Conservation (phyloP, 1,140 invertebrate genomes). For the Nasonia vitripennis region DNA sequence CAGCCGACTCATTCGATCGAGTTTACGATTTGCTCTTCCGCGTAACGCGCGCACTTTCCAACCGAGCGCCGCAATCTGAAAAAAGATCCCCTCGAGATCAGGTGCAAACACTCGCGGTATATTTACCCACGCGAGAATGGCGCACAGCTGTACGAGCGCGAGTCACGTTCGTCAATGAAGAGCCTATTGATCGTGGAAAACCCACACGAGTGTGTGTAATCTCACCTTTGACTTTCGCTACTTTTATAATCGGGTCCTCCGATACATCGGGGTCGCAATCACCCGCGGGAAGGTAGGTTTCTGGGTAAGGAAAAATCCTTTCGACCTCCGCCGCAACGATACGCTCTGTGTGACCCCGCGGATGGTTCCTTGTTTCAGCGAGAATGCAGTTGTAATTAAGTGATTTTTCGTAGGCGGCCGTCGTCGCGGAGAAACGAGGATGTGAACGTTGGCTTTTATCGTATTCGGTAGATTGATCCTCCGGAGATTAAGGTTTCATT, state of each 20-base stretch:
- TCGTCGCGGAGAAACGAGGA: not conserved
- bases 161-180: too few relatives aligned
- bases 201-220: not conserved
- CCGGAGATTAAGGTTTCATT: not conserved
- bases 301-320: conserved; percentile 30
- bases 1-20: not conserved
- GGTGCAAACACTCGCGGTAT: not conserved
- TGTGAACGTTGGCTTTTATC: not conserved
- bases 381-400: not conserved
- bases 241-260: not conserved
- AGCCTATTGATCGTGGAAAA: not conserved
- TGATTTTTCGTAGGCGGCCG: not conserved
- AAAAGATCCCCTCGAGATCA: not conserved
- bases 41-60: not conserved
- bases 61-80: too few relatives aligned
- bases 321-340: not conserved
- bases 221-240: conserved; percentile 44
- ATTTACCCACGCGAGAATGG: not conserved
- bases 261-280: not conserved
- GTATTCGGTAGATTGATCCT: not conserved
- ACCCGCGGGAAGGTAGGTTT: conserved; percentile 35
- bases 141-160: not conserved
- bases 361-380: not conserved
- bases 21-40: not conserved
- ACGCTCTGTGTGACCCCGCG: not conserved